Percentiles rank a stretch among this genome's conserved stretches.
phyloP scores from a whole-genome alignment of 2,113 vertebrate genomes.

The Vulpes vulpes region DNA sequence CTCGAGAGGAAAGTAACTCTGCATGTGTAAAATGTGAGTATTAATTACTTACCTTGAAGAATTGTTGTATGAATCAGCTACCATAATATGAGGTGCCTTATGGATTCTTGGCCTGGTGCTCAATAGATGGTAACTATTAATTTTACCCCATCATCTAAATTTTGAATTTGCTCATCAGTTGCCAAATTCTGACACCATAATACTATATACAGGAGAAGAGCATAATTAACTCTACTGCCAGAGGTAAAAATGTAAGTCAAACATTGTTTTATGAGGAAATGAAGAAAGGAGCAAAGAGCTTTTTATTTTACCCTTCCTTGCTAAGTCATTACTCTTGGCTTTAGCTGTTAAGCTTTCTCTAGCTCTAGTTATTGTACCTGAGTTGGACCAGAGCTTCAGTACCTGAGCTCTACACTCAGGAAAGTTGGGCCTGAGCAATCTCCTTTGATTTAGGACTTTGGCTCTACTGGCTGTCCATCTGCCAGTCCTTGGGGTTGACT shows the following conservation, averaged over 20 bases:
- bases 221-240: background rate
- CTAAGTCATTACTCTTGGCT: background rate
- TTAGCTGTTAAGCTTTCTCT: background rate
- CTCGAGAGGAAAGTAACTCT: background rate
- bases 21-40: background rate
- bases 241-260: background rate
- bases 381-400: background rate
- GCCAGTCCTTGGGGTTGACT: background rate
- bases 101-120: background rate
- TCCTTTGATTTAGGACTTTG: background rate
- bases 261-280: background rate
- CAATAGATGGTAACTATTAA: background rate
- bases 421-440: background rate
- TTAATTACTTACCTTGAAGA: background rate
- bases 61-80: background rate
- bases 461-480: background rate
- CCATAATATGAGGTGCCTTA: background rate
- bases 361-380: background rate
- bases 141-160: background rate
- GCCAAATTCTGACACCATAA: background rate
- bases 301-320: background rate
- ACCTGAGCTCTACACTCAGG: background rate
- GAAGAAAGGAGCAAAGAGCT: background rate
- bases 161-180: background rate
- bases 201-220: background rate